Evolutionary conservation across 1,140 invertebrate genomes (phyloP).

Genomic region (Piezodorus guildinii): DNA sequence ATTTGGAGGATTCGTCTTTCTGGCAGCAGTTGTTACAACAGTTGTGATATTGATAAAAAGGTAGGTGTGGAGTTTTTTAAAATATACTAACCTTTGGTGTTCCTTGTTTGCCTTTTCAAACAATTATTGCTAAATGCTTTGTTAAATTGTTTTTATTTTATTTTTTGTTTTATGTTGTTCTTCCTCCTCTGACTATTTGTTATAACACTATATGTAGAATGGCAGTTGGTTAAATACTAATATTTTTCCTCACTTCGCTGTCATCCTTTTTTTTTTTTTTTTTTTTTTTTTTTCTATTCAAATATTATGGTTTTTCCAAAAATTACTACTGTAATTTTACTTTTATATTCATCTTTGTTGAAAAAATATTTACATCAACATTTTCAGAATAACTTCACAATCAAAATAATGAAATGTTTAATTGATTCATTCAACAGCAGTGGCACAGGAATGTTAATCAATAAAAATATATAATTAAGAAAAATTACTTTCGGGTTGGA

Average conservation of each 20-base stretch:
- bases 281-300: too few relatives aligned
- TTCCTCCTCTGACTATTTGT: not conserved
- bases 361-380: too few relatives aligned
- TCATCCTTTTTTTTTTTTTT: not conserved
- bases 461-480: too few relatives aligned
- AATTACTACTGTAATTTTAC: too few relatives aligned
- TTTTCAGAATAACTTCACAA: too few relatives aligned
- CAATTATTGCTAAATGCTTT: not conserved
- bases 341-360: too few relatives aligned
- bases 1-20: slow-evolving; percentile 79
- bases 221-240: not conserved
- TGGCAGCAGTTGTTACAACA: slow-evolving; percentile 78
- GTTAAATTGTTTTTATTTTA: not conserved
- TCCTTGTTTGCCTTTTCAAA: not conserved
- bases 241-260: not conserved
- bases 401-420: too few relatives aligned
- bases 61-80: slow-evolving; percentile 42
- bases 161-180: slow-evolving; percentile 12
- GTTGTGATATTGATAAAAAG: slow-evolving; percentile 79
- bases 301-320: too few relatives aligned
- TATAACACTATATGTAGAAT: not conserved
- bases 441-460: too few relatives aligned
- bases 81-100: too few relatives aligned
- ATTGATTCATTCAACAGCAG: too few relatives aligned
- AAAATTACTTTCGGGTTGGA: too few relatives aligned